Conservation (phyloP, 2,797 vertebrate genomes). For the Macroramphosus scolopax region DNA sequence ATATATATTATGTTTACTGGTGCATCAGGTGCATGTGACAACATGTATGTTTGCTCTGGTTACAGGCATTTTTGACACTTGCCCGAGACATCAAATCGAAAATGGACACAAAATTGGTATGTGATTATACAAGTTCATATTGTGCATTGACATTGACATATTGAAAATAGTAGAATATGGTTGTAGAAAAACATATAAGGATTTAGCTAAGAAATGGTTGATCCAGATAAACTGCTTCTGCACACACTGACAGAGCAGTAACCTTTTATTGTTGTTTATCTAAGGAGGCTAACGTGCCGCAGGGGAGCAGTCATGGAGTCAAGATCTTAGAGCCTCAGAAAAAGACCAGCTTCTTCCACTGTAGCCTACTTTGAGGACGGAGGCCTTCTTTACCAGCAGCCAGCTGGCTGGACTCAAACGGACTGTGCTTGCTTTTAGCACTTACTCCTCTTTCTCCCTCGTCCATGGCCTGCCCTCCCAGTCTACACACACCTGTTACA, state of each 20-base stretch:
- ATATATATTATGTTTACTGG: background rate
- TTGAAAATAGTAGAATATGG: too few relatives aligned
- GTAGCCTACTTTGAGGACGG: conserved; percentile 88
- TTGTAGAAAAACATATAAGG: background rate
- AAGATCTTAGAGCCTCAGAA: conserved; percentile 96
- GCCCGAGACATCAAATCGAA: conserved; percentile 99
- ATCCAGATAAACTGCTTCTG: too few relatives aligned
- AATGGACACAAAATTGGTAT: conserved; percentile 99
- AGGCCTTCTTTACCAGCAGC: conserved; percentile 64
- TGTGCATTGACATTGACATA: too few relatives aligned
- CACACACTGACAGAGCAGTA: background rate
- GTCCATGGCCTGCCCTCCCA: conserved; percentile 33
- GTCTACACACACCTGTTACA: conserved; percentile 46
- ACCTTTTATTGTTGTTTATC: conserved; percentile 35
- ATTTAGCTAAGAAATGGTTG: too few relatives aligned
- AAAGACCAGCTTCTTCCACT: conserved; percentile 98
- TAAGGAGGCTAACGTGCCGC: conserved; percentile 93
- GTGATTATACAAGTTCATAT: conserved; percentile 38
- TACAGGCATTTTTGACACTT: conserved; percentile 93
- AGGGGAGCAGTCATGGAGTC: conserved; percentile 91
- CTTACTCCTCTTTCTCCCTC: conserved; percentile 44
- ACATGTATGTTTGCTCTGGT: conserved; percentile 14
- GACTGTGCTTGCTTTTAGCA: conserved; percentile 83
- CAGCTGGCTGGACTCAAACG: conserved; percentile 74
- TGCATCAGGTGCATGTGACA: conserved; percentile 3